Percentiles rank a stretch among this genome's conserved stretches.
These are phyloP conservation scores for Potorous gilbertii DNA, from an alignment of 2,797 vertebrate species.

Conservation along the genomic window DNA sequence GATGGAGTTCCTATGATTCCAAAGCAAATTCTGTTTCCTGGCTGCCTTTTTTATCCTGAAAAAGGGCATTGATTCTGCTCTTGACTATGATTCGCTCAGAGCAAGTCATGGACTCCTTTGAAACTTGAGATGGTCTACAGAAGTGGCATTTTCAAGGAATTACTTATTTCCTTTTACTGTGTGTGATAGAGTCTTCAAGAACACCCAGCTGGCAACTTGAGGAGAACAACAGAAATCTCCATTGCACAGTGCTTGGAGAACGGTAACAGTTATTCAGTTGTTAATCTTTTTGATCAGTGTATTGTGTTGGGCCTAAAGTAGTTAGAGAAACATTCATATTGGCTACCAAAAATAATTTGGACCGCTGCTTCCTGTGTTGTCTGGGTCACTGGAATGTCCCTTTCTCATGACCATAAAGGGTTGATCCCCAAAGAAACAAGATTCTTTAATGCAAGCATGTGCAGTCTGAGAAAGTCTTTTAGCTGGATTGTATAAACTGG, in stretches of 20 bases:
- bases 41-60: constrained; percentile 50
- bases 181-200: constrained; percentile 28
- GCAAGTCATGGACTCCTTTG: constrained; percentile 17
- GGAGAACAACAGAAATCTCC: constrained; percentile 42
- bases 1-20: not conserved
- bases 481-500: constrained; percentile 66
- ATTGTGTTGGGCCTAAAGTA: constrained; percentile 8
- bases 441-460: constrained; percentile 62
- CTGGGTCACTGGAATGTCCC: not conserved
- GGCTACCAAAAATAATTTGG: constrained; percentile 46
- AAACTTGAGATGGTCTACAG: not conserved
- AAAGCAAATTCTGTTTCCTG: constrained; percentile 54
- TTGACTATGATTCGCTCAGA: constrained; percentile 3
- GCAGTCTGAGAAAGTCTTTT: constrained; percentile 68
- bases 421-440: constrained; percentile 62
- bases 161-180: constrained; percentile 12
- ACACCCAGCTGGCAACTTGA: constrained; percentile 52
- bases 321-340: not conserved
- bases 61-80: constrained; percentile 42
- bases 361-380: not conserved
- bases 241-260: not conserved
- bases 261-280: constrained; percentile 26
- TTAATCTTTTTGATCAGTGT: constrained; percentile 48
- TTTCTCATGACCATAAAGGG: constrained; percentile 59
- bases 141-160: constrained; percentile 25